phyloP scores from a whole-genome alignment of 2,113 vertebrate genomes.

The Oncorhynchus gorbuscha region DNA sequence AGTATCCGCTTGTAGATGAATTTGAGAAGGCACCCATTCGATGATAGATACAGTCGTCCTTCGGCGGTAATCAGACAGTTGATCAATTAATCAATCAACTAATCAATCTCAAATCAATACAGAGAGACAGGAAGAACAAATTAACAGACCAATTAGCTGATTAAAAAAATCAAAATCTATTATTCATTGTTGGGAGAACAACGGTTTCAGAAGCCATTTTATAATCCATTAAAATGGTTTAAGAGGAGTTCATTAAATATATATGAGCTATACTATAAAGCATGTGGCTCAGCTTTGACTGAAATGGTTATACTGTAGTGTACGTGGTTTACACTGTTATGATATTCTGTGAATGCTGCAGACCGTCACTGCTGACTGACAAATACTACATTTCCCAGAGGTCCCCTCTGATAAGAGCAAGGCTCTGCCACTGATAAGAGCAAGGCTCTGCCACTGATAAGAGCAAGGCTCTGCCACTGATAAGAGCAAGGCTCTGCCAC shows the following conservation, averaged over 20 bases:
- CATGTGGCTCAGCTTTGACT: neutral
- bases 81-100: neutral
- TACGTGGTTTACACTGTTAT: neutral
- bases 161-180: conserved; percentile 35
- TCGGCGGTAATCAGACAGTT: conserved; percentile 13
- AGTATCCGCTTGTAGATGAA: neutral
- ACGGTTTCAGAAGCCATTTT: neutral
- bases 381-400: neutral
- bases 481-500: neutral
- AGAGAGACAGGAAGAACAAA: conserved; percentile 39
- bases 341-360: neutral
- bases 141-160: conserved; percentile 11
- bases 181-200: neutral
- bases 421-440: neutral
- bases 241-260: neutral
- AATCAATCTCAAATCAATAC: conserved; percentile 41
- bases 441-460: neutral
- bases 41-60: neutral
- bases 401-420: neutral
- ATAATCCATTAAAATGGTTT: neutral
- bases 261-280: neutral
- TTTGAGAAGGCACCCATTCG: neutral
- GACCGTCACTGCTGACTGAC: neutral
- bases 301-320: neutral
- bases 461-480: neutral